Conservation (phyloP, 2,797 vertebrate species). For the Heterohyrax brucei region DNA sequence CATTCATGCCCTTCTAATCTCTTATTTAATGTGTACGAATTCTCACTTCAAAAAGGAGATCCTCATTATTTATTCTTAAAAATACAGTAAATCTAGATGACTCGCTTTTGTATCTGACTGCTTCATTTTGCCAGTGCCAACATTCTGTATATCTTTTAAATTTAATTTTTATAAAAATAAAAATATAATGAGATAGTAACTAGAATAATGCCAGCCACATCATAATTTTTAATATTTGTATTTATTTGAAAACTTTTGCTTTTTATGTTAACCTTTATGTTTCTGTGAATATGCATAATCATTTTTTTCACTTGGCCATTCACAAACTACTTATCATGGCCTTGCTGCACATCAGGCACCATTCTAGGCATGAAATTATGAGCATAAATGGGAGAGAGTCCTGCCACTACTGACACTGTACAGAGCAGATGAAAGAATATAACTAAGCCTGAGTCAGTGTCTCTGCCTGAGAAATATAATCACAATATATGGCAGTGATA, state of each 20-base stretch:
- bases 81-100: conserved; percentile 47
- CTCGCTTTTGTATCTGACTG: conserved; percentile 11
- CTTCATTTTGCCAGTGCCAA: background rate
- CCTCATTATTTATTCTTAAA: background rate
- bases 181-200: conserved; percentile 19
- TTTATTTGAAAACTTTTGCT: background rate
- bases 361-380: background rate
- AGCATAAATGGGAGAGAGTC: background rate
- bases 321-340: background rate
- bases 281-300: background rate
- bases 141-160: conserved; percentile 42
- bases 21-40: background rate
- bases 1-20: background rate
- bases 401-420: background rate
- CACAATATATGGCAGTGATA: background rate
- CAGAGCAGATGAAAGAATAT: conserved; percentile 52
- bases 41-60: conserved; percentile 56
- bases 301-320: background rate
- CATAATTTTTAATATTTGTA: conserved; percentile 26
- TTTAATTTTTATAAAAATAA: conserved; percentile 49
- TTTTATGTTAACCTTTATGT: conserved; percentile 41
- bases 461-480: background rate
- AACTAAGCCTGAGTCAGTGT: background rate
- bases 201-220: conserved; percentile 1
- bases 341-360: too few species aligned